These are phyloP conservation scores for Microtus pennsylvanicus DNA, from an alignment of 2,113 vertebrate species.

Conservation along the genomic window DNA sequence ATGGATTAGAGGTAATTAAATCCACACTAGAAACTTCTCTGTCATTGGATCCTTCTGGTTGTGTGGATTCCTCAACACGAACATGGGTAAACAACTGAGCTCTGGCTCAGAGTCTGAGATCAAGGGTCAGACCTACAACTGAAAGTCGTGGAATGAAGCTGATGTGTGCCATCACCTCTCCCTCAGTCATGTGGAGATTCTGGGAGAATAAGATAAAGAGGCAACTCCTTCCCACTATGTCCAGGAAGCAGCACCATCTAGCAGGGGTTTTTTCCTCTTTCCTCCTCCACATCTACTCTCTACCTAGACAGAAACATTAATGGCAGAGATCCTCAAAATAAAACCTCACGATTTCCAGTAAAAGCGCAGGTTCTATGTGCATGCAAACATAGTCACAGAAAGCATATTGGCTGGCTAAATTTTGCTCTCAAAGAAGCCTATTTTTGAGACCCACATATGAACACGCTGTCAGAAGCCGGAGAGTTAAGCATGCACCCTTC, in stretches of 20 bases:
- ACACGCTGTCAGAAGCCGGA: neutral
- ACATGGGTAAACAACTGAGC: conserved; percentile 41
- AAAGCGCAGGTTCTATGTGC: neutral
- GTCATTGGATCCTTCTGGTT: neutral
- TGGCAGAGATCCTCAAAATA: neutral
- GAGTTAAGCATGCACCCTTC: neutral
- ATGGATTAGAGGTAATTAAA: conserved; percentile 65
- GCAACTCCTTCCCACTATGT: neutral
- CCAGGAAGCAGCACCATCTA: neutral
- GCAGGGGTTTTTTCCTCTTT: neutral
- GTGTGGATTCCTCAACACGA: conserved; percentile 28
- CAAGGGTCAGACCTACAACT: conserved; percentile 20
- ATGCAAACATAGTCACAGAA: neutral
- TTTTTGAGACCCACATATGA: neutral
- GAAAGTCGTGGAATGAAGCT: neutral
- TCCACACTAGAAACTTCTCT: conserved; percentile 34
- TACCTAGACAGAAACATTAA: neutral
- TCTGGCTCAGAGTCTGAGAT: conserved; percentile 21
- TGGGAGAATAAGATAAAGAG: neutral
- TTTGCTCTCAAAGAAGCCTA: neutral
- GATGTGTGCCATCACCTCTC: neutral
- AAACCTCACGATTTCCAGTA: neutral
- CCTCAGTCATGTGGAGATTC: neutral
- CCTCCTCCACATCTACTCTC: neutral
- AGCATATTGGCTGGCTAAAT: neutral